These are phyloP conservation scores for Hofmannophila pseudospretella DNA, from an alignment of 2,888 invertebrate species.

Conservation along the genomic window DNA sequence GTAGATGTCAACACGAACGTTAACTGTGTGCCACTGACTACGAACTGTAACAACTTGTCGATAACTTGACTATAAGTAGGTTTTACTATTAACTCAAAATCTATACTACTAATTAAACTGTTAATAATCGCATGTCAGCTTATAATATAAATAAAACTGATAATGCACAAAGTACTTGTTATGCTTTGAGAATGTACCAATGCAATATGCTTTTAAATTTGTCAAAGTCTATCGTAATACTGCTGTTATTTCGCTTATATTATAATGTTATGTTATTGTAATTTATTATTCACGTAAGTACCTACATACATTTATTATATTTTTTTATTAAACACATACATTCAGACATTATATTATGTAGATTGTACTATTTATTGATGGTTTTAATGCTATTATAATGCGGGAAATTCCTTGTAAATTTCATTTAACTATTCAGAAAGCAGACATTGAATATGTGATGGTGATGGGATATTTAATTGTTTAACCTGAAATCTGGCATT, in stretches of 20 bases:
- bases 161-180: not conserved
- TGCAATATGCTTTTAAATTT: conserved; percentile 3
- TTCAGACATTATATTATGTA: too few relatives aligned
- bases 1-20: conserved; percentile 28
- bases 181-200: not conserved
- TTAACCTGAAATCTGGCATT: too few relatives aligned
- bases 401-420: too few relatives aligned
- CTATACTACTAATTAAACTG: not conserved
- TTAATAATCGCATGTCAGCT: not conserved
- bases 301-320: too few relatives aligned
- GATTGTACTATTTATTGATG: too few relatives aligned
- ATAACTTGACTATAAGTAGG: not conserved
- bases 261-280: not conserved
- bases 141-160: not conserved
- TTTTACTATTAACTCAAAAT: not conserved
- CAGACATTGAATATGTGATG: too few relatives aligned
- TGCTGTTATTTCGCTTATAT: not conserved
- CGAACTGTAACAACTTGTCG: conserved; percentile 1
- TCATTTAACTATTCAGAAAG: too few relatives aligned
- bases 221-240: not conserved
- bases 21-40: conserved; percentile 3
- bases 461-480: too few relatives aligned
- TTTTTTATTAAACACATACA: not conserved
- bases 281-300: not conserved
- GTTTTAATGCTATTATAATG: too few relatives aligned